Evolutionary conservation across 2,797 vertebrate species (phyloP), one percentile per base, ranked within the genome.

Genomic region (Tiaroga cobitis): DNA sequence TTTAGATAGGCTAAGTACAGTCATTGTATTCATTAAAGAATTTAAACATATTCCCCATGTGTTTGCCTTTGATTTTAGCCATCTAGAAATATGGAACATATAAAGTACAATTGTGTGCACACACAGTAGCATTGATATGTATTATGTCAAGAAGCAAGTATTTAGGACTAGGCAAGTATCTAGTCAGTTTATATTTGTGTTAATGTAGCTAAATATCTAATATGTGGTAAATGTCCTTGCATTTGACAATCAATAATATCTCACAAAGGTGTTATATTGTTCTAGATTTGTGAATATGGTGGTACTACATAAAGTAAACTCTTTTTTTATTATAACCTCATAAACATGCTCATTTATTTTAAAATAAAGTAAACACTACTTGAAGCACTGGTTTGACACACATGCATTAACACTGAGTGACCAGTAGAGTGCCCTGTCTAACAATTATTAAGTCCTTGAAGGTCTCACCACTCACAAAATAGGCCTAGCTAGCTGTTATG

Each of bases 391-490:
- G 3, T 19, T 29, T 56, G 32, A 84, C 41, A 81, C 54, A n/a
- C 26, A 54, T 46, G 11, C 41, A 75, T 41, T 73, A 4, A 61
- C 86, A 24, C 24, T 19, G 15, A 76, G n/a, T 63, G 32, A 78
- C 85, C 89, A 87, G 82, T 76, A 88, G 91, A 89, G 88, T 39
- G 88, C 70, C 77, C 88, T 81, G 82, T 88, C 18, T 77, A 80
- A 81, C 82, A 54, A 86, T 56, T 80, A 72, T 74, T 87, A 69
- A 68, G 32, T 46, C 8, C 19, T 61, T 11, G 13, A 49, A 65
- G 8, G 15, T 15, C 13, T 59, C 13, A 46, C 5, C 2, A 46
- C 19, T 65, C 7, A 26, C 5, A 37, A 21, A 83, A 8, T 5
- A 46, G 43, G 11, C 43, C 11, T 18, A 29, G 24, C 11, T 18